Evolutionary conservation across 2,797 vertebrate genomes (phyloP).

Genomic region (Anolis apletophallus): DNA sequence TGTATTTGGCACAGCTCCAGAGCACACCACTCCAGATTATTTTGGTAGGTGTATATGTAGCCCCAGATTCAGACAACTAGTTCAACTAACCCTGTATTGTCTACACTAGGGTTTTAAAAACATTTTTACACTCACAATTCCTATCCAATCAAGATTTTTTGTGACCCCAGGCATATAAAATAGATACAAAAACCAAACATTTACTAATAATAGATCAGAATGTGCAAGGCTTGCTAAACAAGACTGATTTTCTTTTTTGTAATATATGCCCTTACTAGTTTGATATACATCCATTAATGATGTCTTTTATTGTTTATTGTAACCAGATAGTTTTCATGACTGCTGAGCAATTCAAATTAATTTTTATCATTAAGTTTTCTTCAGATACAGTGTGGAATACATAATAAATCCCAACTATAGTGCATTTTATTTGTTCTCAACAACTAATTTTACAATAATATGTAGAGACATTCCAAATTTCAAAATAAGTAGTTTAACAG

Average conservation of each 20-base stretch:
- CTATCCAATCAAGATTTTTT: too few species aligned
- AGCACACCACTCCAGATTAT: too few species aligned
- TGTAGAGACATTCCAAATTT: too few species aligned
- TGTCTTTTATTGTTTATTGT: neutral
- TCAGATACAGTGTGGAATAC: too few species aligned
- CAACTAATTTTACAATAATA: slow-evolving; percentile 27
- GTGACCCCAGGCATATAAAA: too few species aligned
- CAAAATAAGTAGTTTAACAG: too few species aligned
- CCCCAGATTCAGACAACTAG: neutral
- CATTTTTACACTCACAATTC: too few species aligned
- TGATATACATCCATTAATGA: neutral
- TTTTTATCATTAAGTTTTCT: slow-evolving; percentile 4
- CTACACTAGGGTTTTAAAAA: neutral
- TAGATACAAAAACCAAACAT: too few species aligned
- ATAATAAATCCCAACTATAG: slow-evolving; percentile 15
- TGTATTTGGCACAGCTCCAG: too few species aligned
- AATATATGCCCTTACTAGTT: neutral
- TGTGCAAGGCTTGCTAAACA: too few species aligned
- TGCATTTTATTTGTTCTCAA: neutral
- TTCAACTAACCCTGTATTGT: neutral
- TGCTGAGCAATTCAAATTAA: neutral
- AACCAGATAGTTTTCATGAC: neutral
- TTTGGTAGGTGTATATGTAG: too few species aligned
- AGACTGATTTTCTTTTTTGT: neutral
- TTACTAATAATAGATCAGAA: too few species aligned